Base-by-base conservation (phyloP, 2,888 invertebrate species). In the Heteromurus nitidus region DNA sequence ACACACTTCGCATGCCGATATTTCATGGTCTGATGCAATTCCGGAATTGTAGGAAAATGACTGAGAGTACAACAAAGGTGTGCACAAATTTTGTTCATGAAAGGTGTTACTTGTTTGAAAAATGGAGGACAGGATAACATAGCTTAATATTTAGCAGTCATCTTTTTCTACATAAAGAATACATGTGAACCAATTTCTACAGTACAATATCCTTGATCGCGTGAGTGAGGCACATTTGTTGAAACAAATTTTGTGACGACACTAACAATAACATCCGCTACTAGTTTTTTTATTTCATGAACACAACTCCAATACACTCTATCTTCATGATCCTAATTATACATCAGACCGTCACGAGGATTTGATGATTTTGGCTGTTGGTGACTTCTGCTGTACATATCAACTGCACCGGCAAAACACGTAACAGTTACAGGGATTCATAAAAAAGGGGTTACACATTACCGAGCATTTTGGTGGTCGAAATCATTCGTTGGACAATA, bases 261-360 rank as follows among this genome's bases (percentile, higher is more conserved):
- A 79, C 79, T 79, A 79, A 79, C 77, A 53, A 79, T 79, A 79
- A 72, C 79, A 79, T 79, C 79, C 79, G 79, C 79, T 79, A 72
- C 79, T 64, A 72, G 70, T 79, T 77, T 69, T 77, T 77, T 69
- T 69, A 69, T n/a, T n/a, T n/a, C n/a, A n/a, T n/a, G n/a, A n/a
- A n/a, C n/a, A n/a, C n/a, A n/a, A n/a, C n/a, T n/a, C n/a, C n/a
- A n/a, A n/a, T n/a, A n/a, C n/a, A n/a, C n/a, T n/a, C n/a, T n/a
- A n/a, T n/a, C n/a, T n/a, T n/a, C n/a, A n/a, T n/a, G n/a, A n/a
- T n/a, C n/a, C n/a, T n/a, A n/a, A n/a, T n/a, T n/a, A n/a, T n/a
- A n/a, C n/a, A n/a, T n/a, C n/a, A n/a, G n/a, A n/a, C n/a, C n/a
- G n/a, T n/a, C n/a, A n/a, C n/a, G n/a, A n/a, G n/a, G n/a, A n/a